Evolutionary conservation across 2,888 invertebrate genomes (phyloP), one percentile per base, ranked within the genome.

Genomic region (Cryptus armator): DNA sequence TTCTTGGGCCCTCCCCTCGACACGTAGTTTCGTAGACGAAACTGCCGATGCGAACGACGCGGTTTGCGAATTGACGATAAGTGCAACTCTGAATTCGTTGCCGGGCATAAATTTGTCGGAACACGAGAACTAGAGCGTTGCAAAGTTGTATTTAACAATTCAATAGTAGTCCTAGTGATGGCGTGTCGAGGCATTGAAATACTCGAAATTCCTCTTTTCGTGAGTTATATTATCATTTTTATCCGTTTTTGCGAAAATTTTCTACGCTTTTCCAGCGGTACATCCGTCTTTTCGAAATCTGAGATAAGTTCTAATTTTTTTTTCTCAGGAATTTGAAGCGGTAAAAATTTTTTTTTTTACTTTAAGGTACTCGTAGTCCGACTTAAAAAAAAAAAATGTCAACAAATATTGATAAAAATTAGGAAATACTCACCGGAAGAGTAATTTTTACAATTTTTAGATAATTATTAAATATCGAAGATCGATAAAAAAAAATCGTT

Each of bases 101-200:
- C 56, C 14, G 56, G 7, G 71, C 56, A 72, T 59, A 44, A 72
- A 72, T 72, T 72, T 43, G 43, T 37, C 48, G 24, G 12, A 43
- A 14, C 7, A 43, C 43, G 44, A 53, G 24, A 72, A 72, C 56
- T 72, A 10, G 71, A 72, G 56, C 56, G 16, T 56, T 32, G 19
- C 37, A 24, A 14, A 7, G 37, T 53, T 10, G 9, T 53, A 53
- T 53, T 19, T 19, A 53, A 16, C 24, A 56, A 56, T 56, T 56
- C 56, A 12, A 4, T 56, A 12, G 24, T 9, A 19, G 7, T 16
- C 19, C 53, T 7, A 19, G 2, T 3, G 16, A 16, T 16, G 51
- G 51, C 7, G 51, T 2, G 16, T 16, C 51, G 51, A n/a, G 51
- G 7, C 14, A 51, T 53, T 19, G 10, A 2, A 19, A 53, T n/a